A percentile compares a stretch with the other conserved stretches of the same genome.
phyloP scores from a whole-genome alignment of 1,140 invertebrate genomes.

The Drosophila nannoptera region DNA sequence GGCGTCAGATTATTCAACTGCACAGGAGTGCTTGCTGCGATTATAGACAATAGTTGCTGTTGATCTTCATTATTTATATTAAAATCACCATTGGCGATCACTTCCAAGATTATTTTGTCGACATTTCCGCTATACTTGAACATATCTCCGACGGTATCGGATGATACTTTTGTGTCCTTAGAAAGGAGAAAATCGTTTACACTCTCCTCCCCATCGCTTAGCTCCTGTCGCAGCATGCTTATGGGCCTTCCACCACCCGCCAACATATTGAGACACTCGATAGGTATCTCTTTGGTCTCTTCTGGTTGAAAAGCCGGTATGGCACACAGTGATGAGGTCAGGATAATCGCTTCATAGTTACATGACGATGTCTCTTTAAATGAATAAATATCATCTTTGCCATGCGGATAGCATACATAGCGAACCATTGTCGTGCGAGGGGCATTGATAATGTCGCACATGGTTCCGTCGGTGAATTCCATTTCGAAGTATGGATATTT shows the following conservation, averaged over 20 bases:
- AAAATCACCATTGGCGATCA: constrained; percentile 52
- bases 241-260: too few relatives aligned
- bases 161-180: constrained; percentile 50
- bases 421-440: constrained; percentile 89
- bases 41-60: constrained; percentile 35
- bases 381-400: constrained; percentile 95
- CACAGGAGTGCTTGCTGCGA: constrained; percentile 11
- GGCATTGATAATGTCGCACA: constrained; percentile 93
- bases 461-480: constrained; percentile 88
- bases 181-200: constrained; percentile 64
- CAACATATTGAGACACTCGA: too few relatives aligned
- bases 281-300: constrained; percentile 88
- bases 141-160: constrained; percentile 53
- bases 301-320: constrained; percentile 94
- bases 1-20: constrained; percentile 57
- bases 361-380: constrained; percentile 96
- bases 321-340: constrained; percentile 90
- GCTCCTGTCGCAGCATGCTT: constrained; percentile 85
- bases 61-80: constrained; percentile 50
- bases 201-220: constrained; percentile 82
- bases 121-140: constrained; percentile 58
- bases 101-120: constrained; percentile 62
- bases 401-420: constrained; percentile 91
- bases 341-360: constrained; percentile 94
- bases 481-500: constrained; percentile 91